Base-by-base conservation (phyloP, 2,113 vertebrate species). In the Clarias macrocephalus region DNA sequence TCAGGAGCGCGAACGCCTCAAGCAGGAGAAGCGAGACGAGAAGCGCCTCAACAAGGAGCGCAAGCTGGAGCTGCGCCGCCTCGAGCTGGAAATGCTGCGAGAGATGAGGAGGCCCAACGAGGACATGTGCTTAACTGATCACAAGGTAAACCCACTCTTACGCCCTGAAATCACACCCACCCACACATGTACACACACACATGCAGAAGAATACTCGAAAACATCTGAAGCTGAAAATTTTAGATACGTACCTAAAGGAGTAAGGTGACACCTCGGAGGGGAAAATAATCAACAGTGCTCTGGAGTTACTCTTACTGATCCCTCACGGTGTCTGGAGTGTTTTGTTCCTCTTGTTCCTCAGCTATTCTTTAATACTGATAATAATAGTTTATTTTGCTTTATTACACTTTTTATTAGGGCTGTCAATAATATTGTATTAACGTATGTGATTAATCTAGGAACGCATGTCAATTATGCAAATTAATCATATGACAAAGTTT, bases 51-150 rank as follows among this genome's bases (percentile, higher is more conserved):
- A 99, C 95, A 99, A 99, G 93, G 98, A 99, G 89, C 96, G 98
- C 77, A 99, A 99, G 93, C 93, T 98, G 92, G 97, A 99, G 91
- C 97, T 99, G 89, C 94, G 97, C 84, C 95, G 98, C 91, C 88
- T 99, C 92, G 98, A 99, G 92, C 93, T 99, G 92, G 97, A 99
- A 95, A 97, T 99, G 93, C 97, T 98, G 52, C 97, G 97, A 88
- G 98, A 99, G 90, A 94, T 99, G 83, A 99, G 97, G 96, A 99
- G 98, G 92, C 98, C 98, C 88, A 99, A 97, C 68, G 98, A 99
- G 95, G 98, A 99, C 92, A 98, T 99, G 98, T 99, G 98, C 92
- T 96, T 99, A 92, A 96, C 97, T 86, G 98, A 99, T 93, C 98
- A 99, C 83, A 91, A 91, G 90, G 90, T 91, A 84, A 77, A 21